Evolutionary conservation across 2,797 vertebrate species (phyloP), one percentile per base, ranked within the genome.

Genomic region (Decapterus maruadsi): DNA sequence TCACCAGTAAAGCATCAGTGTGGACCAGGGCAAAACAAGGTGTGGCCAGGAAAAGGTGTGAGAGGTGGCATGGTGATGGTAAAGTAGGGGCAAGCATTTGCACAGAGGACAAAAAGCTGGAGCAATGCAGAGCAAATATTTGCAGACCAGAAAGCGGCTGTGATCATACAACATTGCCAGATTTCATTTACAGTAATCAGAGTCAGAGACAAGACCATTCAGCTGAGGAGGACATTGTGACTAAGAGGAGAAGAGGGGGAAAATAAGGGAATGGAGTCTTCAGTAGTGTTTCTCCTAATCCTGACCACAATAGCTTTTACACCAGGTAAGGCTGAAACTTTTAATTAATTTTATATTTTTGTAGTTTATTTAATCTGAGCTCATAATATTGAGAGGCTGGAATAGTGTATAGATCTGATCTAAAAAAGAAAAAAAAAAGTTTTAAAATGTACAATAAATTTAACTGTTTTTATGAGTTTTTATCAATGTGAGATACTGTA

Each of bases 11-110:
- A 72, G 63, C 7, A 17, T 22, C 20, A 26, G 20, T 38, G 16
- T 36, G 45, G 68, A 80, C 29, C 29, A 83, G 80, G 89, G 86
- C 77, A 88, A 87, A 91, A 90, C 83, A 89, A 87, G 92, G 91
- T 57, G 92, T 85, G 89, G 85, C 22, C 58, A 36, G 17, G 29
- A 16, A 72, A 45, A 31, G 20, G 26, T 60, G 29, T 20, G 61
- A 17, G 53, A 46, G 54, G 57, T 64, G 4, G 31, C 14, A 10
- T 22, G 36, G 29, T 57, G 58, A 64, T 76, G 57, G 22, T 50
- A 64, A 43, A 16, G 13, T 14, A 45, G 46, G 14, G 19, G 26
- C 59, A 40, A 68, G 68, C 69, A 53, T 85, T 86, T 81, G 74
- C 70, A 83, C 87, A 38, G 22, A 34, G 61, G 82, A 66, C 9